phyloP scores from a whole-genome alignment of 2,797 vertebrate species.

The Amblyopsis hoosieri region DNA sequence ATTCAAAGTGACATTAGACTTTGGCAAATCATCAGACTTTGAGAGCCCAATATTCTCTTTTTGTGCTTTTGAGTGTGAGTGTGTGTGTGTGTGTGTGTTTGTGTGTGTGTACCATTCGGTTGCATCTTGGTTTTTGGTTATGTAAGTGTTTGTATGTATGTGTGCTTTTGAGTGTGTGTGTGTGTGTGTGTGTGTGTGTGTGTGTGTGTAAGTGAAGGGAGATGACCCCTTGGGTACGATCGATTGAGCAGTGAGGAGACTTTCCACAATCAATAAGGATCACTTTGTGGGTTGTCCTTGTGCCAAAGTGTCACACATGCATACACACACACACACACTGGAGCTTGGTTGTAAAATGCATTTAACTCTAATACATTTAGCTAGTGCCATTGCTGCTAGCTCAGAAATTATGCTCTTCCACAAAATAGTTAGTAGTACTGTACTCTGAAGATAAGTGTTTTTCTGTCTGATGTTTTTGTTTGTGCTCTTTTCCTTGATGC shows the following conservation, averaged over 20 bases:
- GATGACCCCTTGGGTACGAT: not conserved
- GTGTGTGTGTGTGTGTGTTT: not conserved
- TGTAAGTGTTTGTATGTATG: not conserved
- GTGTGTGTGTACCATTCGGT: not conserved
- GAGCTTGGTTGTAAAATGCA: too few relatives aligned
- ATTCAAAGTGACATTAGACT: not conserved
- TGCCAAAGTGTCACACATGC: not conserved
- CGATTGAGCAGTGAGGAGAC: not conserved
- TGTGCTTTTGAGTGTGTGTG: not conserved
- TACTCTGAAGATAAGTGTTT: too few relatives aligned
- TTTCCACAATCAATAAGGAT: constrained; percentile 3
- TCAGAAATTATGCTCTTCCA: too few relatives aligned
- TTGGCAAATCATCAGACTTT: not conserved
- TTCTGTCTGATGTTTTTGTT: too few relatives aligned
- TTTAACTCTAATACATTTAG: too few relatives aligned
- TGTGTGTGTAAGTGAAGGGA: too few relatives aligned
- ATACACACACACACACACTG: not conserved
- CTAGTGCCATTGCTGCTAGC: too few relatives aligned
- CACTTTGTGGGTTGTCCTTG: not conserved
- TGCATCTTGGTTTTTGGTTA: constrained; percentile 1
- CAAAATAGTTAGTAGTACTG: too few relatives aligned
- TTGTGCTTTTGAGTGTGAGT: not conserved
- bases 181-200: not conserved
- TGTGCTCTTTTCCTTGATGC: too few relatives aligned
- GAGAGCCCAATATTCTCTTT: not conserved